Conservation (phyloP, 1,140 invertebrate species). For the Trichomalopsis sarcophagae region DNA sequence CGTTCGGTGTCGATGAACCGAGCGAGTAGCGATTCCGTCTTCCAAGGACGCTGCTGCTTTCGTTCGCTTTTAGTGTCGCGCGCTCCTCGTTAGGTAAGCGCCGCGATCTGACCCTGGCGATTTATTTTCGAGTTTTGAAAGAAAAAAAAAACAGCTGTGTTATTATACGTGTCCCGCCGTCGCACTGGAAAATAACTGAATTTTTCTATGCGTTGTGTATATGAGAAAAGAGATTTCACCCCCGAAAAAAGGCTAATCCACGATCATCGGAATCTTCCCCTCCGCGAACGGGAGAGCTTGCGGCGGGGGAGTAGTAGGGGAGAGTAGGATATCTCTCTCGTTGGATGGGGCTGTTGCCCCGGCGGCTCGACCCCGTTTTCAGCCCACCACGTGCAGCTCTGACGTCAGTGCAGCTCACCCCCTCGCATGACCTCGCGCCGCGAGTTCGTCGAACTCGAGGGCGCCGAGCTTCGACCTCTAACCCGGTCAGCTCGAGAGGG, state of each 20-base stretch:
- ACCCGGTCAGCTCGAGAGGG: constrained; percentile 65
- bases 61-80: constrained; percentile 43
- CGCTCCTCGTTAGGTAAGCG: constrained; percentile 37
- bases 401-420: constrained; percentile 60
- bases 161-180: too few relatives aligned
- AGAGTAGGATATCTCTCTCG: neutral
- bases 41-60: constrained; percentile 66
- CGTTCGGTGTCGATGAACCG: constrained; percentile 71
- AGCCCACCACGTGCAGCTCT: constrained; percentile 59
- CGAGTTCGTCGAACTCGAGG: constrained; percentile 66
- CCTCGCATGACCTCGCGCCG: constrained; percentile 54
- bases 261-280: too few relatives aligned
- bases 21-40: constrained; percentile 64
- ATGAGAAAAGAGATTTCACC: neutral
- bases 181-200: too few relatives aligned
- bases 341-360: constrained; percentile 45
- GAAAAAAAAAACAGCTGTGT: neutral
- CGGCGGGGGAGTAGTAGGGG: neutral
- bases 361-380: constrained; percentile 54
- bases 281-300: neutral
- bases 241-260: constrained; percentile 5
- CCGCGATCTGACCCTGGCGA: constrained; percentile 38
- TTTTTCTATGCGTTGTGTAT: too few relatives aligned
- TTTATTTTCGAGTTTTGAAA: constrained; percentile 40
- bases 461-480: constrained; percentile 64